Evolutionary conservation across 2,888 invertebrate genomes (phyloP).

Genomic region (Netelia melanura): DNA sequence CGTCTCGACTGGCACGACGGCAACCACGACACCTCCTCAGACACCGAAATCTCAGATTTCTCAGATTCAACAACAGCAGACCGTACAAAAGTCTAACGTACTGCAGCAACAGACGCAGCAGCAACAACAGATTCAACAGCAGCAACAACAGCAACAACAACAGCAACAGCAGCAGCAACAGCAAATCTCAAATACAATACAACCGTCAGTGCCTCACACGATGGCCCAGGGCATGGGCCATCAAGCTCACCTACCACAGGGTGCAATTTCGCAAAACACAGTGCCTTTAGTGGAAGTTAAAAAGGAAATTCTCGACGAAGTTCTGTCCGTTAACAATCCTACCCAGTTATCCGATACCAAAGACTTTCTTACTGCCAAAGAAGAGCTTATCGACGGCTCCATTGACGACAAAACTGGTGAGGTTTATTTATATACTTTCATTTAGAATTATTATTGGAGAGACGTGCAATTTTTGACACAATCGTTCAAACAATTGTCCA

Average conservation of each 20-base stretch:
- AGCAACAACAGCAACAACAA: conserved; percentile 64
- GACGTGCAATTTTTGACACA: too few relatives aligned
- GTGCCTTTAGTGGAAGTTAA: conserved; percentile 89
- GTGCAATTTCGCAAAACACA: conserved; percentile 81
- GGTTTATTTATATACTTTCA: conserved; percentile 36
- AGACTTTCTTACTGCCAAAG: conserved; percentile 84
- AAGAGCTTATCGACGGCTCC: conserved; percentile 82
- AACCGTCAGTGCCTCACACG: conserved; percentile 83
- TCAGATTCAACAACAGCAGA: conserved; percentile 63
- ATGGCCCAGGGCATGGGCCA: conserved; percentile 83
- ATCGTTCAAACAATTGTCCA: too few relatives aligned
- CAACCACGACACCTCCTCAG: conserved; percentile 72
- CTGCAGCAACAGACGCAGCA: conserved; percentile 71
- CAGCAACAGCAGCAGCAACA: conserved; percentile 81
- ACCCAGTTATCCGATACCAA: conserved; percentile 83
- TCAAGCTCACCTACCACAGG: conserved; percentile 84
- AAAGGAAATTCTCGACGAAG: conserved; percentile 90
- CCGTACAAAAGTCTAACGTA: conserved; percentile 67
- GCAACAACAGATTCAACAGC: conserved; percentile 71
- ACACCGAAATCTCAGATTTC: conserved; percentile 75
- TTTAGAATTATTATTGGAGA: too few relatives aligned
- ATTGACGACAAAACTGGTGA: conserved; percentile 84
- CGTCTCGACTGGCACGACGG: conserved; percentile 49
- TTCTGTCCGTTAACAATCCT: conserved; percentile 78
- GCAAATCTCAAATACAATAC: conserved; percentile 85